These are phyloP conservation scores for Crocallis elinguaria DNA, from an alignment of 2,888 invertebrate species.

Conservation along the genomic window DNA sequence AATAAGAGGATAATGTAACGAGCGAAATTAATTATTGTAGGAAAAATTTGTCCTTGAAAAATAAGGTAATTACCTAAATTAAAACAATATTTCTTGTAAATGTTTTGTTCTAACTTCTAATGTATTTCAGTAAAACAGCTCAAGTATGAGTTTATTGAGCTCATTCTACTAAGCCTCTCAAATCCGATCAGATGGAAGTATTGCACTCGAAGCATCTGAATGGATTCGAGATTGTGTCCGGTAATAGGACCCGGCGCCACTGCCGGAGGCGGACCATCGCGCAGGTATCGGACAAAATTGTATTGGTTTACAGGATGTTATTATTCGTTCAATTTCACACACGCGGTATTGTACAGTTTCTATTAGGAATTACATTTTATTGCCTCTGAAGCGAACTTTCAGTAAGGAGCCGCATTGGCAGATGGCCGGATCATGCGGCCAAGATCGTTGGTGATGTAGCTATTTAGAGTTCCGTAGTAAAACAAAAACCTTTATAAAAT, in stretches of 20 bases:
- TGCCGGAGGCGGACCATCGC: background rate
- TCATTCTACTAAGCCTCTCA: background rate
- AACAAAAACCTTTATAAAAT: too few relatives aligned
- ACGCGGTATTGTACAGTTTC: background rate
- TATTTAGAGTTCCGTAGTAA: too few relatives aligned
- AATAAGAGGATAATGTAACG: too few relatives aligned
- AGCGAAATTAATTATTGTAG: too few relatives aligned
- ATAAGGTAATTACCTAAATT: too few relatives aligned
- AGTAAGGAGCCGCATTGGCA: background rate
- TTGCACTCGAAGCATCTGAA: constrained; percentile 5
- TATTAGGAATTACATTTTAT: background rate
- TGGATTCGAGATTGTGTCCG: constrained; percentile 13
- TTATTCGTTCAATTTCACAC: constrained; percentile 17
- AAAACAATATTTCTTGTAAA: too few relatives aligned
- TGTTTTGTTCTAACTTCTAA: too few relatives aligned
- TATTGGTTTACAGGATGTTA: constrained; percentile 17
- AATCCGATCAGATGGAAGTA: constrained; percentile 9
- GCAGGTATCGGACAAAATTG: too few relatives aligned
- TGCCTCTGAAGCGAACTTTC: background rate
- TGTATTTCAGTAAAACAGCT: background rate
- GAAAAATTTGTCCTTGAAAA: too few relatives aligned
- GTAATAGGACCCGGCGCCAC: constrained; percentile 4
- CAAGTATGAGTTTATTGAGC: background rate
- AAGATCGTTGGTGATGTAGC: too few relatives aligned
- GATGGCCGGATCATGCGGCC: background rate